Evolutionary conservation across 2,888 invertebrate genomes (phyloP).

Genomic region (Sesia apiformis): DNA sequence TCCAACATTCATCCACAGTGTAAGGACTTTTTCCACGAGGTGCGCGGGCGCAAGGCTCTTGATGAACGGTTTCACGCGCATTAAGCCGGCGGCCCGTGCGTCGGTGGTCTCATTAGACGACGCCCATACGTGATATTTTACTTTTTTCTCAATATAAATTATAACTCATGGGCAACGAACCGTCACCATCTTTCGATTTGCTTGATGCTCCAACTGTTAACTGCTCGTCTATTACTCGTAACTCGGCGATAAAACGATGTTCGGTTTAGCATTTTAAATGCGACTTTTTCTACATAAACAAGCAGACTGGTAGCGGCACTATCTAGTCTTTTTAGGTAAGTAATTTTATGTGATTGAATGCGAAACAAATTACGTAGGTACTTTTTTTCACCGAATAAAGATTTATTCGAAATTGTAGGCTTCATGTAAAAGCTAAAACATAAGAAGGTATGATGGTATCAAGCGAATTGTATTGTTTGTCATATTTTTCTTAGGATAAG

Average conservation of each 20-base stretch:
- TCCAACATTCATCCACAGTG: too few relatives aligned
- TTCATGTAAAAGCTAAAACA: too few relatives aligned
- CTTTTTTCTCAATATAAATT: conserved; percentile 39
- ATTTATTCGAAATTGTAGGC: too few relatives aligned
- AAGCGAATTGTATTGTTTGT: too few relatives aligned
- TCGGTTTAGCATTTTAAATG: neutral
- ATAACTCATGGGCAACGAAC: conserved; percentile 29
- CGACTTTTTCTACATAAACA: too few relatives aligned
- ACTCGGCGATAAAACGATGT: conserved; percentile 22
- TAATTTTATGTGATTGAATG: too few relatives aligned
- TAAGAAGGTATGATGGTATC: too few relatives aligned
- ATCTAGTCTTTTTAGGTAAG: too few relatives aligned
- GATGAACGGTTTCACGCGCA: conserved; percentile 50
- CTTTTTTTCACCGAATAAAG: too few relatives aligned
- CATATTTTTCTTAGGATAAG: too few relatives aligned
- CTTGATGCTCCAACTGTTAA: conserved; percentile 31
- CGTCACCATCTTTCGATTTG: conserved; percentile 20
- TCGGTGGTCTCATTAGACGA: conserved; percentile 60
- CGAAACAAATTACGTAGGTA: too few relatives aligned
- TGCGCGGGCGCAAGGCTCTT: conserved; percentile 7
- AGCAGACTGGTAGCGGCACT: too few relatives aligned
- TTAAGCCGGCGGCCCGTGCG: conserved; percentile 29
- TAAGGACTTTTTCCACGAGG: neutral
- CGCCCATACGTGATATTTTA: conserved; percentile 32
- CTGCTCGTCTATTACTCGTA: conserved; percentile 14